Evolutionary conservation across 2,113 vertebrate genomes (phyloP).

Genomic region (Sturnus vulgaris): DNA sequence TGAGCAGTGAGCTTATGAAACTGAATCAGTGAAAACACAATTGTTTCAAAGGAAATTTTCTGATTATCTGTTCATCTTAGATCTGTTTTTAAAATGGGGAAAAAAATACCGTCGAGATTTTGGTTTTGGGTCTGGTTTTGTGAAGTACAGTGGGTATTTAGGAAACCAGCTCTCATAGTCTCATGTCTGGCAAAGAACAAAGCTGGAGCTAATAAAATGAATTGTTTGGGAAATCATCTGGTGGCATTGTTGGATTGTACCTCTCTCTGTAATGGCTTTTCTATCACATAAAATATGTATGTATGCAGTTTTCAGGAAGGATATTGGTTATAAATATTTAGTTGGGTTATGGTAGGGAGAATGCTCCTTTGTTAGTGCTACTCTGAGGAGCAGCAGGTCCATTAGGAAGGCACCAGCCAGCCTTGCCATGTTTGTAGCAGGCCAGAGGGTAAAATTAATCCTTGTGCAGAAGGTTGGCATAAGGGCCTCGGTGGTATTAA

Average conservation of each 20-base stretch:
- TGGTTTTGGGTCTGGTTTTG: background rate
- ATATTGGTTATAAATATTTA: background rate
- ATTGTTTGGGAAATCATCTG: background rate
- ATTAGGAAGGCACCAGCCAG: background rate
- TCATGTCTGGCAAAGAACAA: background rate
- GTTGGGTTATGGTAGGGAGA: background rate
- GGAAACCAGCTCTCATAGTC: background rate
- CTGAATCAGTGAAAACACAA: fast-evolving
- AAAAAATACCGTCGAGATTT: background rate
- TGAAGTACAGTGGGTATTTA: fast-evolving
- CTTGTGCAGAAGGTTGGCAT: background rate
- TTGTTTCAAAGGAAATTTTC: background rate
- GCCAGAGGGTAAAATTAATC: background rate
- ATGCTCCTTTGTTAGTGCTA: fast-evolving
- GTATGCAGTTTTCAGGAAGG: background rate
- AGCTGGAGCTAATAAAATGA: background rate
- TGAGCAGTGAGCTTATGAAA: background rate
- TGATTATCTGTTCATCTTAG: background rate
- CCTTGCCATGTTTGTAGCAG: fast-evolving
- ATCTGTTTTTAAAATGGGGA: background rate
- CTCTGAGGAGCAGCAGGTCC: background rate
- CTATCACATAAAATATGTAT: background rate
- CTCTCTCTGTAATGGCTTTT: background rate
- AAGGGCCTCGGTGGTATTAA: background rate
- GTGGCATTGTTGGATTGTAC: background rate